A percentile compares a stretch with the other conserved stretches of the same genome.
Conservation (phyloP, 23 tunicate genomes). For the Phallusia fumigata region DNA sequence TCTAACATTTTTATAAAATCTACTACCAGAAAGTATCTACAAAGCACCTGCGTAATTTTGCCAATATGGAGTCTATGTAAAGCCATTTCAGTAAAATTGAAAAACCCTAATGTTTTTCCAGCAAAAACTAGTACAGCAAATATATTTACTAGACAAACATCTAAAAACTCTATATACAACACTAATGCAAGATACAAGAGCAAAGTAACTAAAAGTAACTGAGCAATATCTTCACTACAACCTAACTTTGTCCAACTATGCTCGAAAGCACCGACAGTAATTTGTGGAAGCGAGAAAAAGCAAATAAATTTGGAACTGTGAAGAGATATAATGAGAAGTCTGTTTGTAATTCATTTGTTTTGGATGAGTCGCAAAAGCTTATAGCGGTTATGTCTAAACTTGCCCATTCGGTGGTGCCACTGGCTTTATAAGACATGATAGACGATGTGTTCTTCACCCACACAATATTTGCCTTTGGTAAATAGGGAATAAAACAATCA, state of each 20-base stretch:
- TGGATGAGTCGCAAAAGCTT: constrained; percentile 11
- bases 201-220: background rate
- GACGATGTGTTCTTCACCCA: background rate
- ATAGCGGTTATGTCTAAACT: constrained; percentile 14
- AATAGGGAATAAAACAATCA: background rate
- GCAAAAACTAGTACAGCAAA: background rate
- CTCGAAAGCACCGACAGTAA: background rate
- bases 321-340: background rate
- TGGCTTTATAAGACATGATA: constrained; percentile 7
- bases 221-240: background rate
- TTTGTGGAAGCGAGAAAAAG: background rate
- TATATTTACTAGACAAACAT: background rate
- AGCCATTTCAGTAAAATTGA: background rate
- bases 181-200: background rate
- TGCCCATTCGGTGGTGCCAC: constrained; percentile 3
- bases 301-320: background rate
- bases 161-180: background rate
- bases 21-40: too few relatives aligned
- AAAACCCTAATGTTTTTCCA: too few relatives aligned
- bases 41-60: constrained; percentile 55
- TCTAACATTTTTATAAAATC: too few relatives aligned
- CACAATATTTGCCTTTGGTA: constrained; percentile 6
- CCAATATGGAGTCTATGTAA: constrained; percentile 37
- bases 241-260: background rate
- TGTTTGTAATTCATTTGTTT: constrained; percentile 8